Evolutionary conservation across 2,797 vertebrate species (phyloP).

Genomic region (Lerista edwardsae): DNA sequence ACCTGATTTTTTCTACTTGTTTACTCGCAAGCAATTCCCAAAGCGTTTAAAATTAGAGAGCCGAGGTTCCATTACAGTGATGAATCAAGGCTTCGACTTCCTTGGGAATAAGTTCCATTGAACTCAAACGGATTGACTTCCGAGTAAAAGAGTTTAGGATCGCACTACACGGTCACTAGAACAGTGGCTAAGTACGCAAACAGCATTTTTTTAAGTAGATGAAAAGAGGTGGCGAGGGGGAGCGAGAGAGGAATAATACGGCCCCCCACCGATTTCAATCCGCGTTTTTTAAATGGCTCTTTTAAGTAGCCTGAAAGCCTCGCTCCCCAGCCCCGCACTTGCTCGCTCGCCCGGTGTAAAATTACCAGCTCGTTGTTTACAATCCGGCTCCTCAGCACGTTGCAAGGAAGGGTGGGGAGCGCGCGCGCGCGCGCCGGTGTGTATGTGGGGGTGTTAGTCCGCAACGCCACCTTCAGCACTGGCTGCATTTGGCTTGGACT

Average conservation of each 20-base stretch:
- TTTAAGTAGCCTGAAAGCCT: slow-evolving; percentile 25
- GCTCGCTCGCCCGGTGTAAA: slow-evolving; percentile 32
- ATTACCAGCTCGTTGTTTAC: slow-evolving; percentile 44
- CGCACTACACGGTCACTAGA: background rate
- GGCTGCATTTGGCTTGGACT: background rate
- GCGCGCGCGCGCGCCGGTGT: slow-evolving; percentile 26
- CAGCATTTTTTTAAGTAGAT: slow-evolving; percentile 62
- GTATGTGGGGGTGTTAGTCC: background rate
- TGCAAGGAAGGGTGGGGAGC: slow-evolving; percentile 35
- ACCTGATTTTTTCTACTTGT: background rate
- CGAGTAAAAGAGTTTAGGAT: background rate
- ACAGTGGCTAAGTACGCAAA: background rate
- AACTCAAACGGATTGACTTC: background rate
- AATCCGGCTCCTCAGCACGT: slow-evolving; percentile 59
- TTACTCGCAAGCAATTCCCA: background rate
- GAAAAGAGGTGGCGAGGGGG: slow-evolving; percentile 22
- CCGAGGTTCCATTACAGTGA: too few species aligned
- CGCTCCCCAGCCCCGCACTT: too few species aligned
- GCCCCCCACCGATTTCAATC: background rate
- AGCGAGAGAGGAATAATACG: background rate
- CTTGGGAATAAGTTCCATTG: background rate
- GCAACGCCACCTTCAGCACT: too few species aligned
- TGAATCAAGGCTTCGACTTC: too few species aligned
- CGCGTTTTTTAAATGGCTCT: slow-evolving; percentile 27
- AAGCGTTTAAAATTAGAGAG: too few species aligned